Evolutionary conservation across 2,113 vertebrate species (phyloP).

Genomic region (Protobothrops flavoviridis): DNA sequence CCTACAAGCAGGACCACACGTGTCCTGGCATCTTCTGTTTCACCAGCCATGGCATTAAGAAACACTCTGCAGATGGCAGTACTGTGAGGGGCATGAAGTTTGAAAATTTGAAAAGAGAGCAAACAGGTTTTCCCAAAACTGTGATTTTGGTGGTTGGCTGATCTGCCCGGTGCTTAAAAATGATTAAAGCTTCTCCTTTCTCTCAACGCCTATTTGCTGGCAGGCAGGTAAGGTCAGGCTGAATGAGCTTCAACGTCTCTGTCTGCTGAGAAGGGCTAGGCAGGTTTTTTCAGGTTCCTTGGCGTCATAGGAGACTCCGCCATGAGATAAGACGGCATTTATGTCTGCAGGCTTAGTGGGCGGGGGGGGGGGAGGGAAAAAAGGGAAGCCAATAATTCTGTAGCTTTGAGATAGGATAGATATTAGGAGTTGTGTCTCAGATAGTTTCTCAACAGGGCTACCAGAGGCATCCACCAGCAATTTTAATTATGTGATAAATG

Average conservation of each 20-base stretch:
- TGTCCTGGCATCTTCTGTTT: background rate
- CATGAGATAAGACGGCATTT: conserved; percentile 63
- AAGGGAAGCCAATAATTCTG: conserved; percentile 17
- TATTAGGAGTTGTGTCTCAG: conserved; percentile 48
- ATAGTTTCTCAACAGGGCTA: background rate
- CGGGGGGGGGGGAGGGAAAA: background rate
- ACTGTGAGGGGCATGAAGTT: background rate
- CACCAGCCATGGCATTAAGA: too few species aligned
- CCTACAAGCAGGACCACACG: background rate
- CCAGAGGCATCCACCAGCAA: background rate
- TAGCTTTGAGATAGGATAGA: conserved; percentile 53
- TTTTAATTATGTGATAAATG: background rate
- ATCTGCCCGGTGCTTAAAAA: conserved; percentile 49
- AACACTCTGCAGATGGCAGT: background rate
- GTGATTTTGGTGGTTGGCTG: conserved; percentile 59
- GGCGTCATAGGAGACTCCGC: conserved; percentile 60
- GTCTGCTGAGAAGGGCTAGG: conserved; percentile 62
- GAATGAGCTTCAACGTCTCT: conserved; percentile 53
- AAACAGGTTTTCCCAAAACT: conserved; percentile 64
- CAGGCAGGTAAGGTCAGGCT: conserved; percentile 67
- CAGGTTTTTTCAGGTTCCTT: conserved; percentile 68
- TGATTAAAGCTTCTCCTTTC: conserved; percentile 41
- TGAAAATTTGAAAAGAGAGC: conserved; percentile 43
- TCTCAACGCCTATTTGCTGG: conserved; percentile 64
- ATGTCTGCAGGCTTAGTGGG: conserved; percentile 44